Percentiles rank a stretch among this genome's conserved stretches.
Evolutionary conservation across 92 coral and sea anemone species (phyloP).

Genomic region (Phymanthus crucifer): DNA sequence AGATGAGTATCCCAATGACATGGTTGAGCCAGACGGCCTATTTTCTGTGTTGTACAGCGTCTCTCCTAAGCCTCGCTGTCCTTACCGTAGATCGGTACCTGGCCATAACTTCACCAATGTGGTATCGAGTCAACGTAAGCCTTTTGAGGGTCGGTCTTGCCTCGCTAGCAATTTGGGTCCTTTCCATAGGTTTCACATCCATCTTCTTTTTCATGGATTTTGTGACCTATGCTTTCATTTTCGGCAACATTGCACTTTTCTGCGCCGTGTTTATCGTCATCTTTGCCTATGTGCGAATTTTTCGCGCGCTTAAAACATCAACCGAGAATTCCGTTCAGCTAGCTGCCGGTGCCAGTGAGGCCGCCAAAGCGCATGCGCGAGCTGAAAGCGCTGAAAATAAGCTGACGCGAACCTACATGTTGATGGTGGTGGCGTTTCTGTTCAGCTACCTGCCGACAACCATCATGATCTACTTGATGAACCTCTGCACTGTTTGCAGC

Average conservation of each 20-base stretch:
- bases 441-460: constrained; percentile 82
- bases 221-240: constrained; percentile 69
- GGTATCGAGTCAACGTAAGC: constrained; percentile 74
- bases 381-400: constrained; percentile 67
- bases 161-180: constrained; percentile 54
- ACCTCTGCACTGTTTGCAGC: constrained; percentile 80
- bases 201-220: constrained; percentile 73
- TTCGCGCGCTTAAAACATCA: constrained; percentile 69
- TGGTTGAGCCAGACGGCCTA: constrained; percentile 76
- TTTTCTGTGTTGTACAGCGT: constrained; percentile 77
- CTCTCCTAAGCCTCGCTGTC: constrained; percentile 69
- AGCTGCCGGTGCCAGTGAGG: constrained; percentile 59
- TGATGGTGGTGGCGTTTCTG: constrained; percentile 80
- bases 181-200: constrained; percentile 46
- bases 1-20: constrained; percentile 42
- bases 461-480: constrained; percentile 90
- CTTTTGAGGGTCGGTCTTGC: constrained; percentile 50
- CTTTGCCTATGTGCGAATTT: constrained; percentile 85
- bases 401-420: constrained; percentile 73
- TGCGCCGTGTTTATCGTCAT: constrained; percentile 77
- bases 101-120: constrained; percentile 71
- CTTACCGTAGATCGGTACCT: constrained; percentile 74
- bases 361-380: constrained; percentile 68
- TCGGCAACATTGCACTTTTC: constrained; percentile 82
- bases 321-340: constrained; percentile 46